Conservation (phyloP, 2,113 vertebrate genomes). For the Podilymbus podiceps region DNA sequence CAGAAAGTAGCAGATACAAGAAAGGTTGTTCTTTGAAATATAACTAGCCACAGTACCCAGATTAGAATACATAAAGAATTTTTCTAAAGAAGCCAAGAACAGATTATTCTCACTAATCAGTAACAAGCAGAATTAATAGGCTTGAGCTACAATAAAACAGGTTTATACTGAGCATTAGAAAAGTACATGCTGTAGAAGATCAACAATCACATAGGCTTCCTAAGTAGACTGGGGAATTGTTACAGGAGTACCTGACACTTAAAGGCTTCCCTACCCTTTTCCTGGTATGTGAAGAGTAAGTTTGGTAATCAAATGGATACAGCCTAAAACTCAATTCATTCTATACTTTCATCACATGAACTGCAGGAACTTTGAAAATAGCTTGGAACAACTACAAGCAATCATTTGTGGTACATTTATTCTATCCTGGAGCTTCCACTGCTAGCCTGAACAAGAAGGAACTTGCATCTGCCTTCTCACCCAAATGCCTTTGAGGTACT, state of each 20-base stretch:
- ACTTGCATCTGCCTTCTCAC: constrained; percentile 39
- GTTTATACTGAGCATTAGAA: neutral
- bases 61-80: constrained; percentile 10
- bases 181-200: neutral
- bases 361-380: neutral
- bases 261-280: neutral
- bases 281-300: neutral
- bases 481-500: constrained; percentile 43
- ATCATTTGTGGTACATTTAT: neutral
- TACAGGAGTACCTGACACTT: neutral
- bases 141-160: neutral
- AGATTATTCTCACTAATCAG: constrained; percentile 38
- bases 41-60: neutral
- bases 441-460: constrained; percentile 42
- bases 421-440: neutral
- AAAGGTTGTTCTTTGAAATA: neutral
- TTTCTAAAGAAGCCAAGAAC: constrained; percentile 40
- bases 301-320: neutral
- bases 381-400: neutral
- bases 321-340: neutral
- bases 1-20: neutral
- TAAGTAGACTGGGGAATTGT: neutral
- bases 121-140: constrained; percentile 12
- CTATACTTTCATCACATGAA: neutral
- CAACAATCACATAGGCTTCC: neutral